phyloP scores from a whole-genome alignment of 2,797 vertebrate species.

The Dicrostonyx torquatus region DNA sequence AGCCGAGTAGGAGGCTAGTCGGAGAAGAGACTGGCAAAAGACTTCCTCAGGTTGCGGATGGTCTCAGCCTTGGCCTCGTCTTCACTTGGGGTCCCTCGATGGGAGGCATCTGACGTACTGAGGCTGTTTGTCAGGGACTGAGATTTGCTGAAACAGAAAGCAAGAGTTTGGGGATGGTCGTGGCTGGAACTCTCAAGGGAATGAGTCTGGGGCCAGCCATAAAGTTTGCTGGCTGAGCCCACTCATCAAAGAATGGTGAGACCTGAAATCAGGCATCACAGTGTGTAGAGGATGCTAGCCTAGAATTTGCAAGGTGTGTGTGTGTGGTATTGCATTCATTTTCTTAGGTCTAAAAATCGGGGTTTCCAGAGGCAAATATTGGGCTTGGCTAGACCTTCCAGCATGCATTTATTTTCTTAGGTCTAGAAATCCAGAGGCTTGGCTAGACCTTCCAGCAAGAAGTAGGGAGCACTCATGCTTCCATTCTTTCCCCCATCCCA shows the following conservation, averaged over 20 bases:
- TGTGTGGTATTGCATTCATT: rapidly evolving
- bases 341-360: neutral
- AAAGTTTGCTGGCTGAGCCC: neutral
- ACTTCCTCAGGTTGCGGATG: constrained; percentile 97
- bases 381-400: neutral
- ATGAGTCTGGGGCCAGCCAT: neutral
- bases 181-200: neutral
- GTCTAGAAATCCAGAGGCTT: neutral
- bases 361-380: neutral
- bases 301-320: neutral
- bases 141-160: constrained; percentile 93
- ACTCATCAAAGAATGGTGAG: rapidly evolving
- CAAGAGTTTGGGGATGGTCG: neutral
- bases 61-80: constrained; percentile 98
- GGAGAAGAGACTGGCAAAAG: constrained; percentile 98
- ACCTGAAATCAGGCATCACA: neutral
- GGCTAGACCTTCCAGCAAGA: neutral
- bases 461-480: neutral
- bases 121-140: constrained; percentile 98
- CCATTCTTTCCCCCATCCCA: rapidly evolving
- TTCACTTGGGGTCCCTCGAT: constrained; percentile 90
- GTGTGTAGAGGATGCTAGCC: rapidly evolving
- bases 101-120: constrained; percentile 93
- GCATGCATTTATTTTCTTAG: neutral
- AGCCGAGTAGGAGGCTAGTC: constrained; percentile 86